Evolutionary conservation across 2,888 invertebrate genomes (phyloP).

Genomic region (Chloroclysta siterata): DNA sequence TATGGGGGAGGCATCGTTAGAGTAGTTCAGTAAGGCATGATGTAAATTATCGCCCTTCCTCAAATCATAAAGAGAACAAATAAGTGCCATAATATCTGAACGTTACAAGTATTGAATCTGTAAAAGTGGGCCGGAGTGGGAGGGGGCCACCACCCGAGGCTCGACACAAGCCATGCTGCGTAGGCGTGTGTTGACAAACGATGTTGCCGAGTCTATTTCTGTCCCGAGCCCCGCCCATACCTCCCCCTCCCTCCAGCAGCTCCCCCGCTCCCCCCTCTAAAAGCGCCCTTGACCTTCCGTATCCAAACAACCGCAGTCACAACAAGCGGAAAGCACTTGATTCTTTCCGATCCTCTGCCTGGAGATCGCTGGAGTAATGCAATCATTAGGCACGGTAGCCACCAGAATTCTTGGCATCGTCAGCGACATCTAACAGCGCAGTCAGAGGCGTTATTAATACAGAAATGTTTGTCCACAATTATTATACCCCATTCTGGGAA

Average conservation of each 20-base stretch:
- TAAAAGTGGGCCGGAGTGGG: not conserved
- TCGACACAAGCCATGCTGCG: slow-evolving; percentile 56
- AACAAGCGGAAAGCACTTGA: slow-evolving; percentile 60
- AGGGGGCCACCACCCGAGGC: slow-evolving; percentile 42
- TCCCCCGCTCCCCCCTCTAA: slow-evolving; percentile 51
- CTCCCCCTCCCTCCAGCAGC: slow-evolving; percentile 44
- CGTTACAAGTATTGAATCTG: slow-evolving; percentile 1
- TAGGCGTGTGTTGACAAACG: slow-evolving; percentile 84
- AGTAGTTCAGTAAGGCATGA: too few relatives aligned
- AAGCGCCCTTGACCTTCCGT: slow-evolving; percentile 79
- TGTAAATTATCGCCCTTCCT: too few relatives aligned
- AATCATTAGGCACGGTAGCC: not conserved
- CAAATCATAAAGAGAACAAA: not conserved
- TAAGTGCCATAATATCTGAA: not conserved
- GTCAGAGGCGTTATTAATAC: too few relatives aligned
- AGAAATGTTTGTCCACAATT: too few relatives aligned
- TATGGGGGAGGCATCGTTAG: too few relatives aligned
- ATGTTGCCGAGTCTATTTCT: slow-evolving; percentile 76
- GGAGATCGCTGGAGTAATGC: not conserved
- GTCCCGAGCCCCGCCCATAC: slow-evolving; percentile 61
- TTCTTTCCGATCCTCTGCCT: slow-evolving; percentile 49
- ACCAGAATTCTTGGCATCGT: not conserved
- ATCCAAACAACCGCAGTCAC: slow-evolving; percentile 83
- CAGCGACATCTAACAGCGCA: too few relatives aligned
- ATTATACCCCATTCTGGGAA: not conserved